Base-by-base conservation (phyloP, 2,797 vertebrate genomes). In the Microchirus variegatus region DNA sequence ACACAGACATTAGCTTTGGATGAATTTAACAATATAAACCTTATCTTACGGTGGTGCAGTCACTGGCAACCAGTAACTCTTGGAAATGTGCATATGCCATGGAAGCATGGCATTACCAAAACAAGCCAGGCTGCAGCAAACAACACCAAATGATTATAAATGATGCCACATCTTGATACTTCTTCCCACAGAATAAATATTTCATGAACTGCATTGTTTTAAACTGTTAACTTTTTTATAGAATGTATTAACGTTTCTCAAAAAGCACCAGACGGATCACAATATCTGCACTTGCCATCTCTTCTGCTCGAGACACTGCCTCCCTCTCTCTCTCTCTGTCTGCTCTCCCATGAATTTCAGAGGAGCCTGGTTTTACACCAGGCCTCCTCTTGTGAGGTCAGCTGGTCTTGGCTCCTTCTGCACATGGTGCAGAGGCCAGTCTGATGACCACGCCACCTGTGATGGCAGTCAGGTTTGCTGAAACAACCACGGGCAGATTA, bases 401-500 rank as follows among this genome's bases (percentile, higher is more conserved):
- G 2, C 50, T 22, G 22, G 14, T 37, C 15, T 36, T 31, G 9
- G 4, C 7, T 1, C 53, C 43, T 38, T 38, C 22, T 17, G 3
- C 9, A 36, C 35, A 36, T 2, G 7, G n/a, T 41, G 15, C 14
- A 42, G 38, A 42, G 53, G 53, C 8, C 11, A 1, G 3, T 7
- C 26, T 26, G 14, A 11, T 53, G 42, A 54, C 49, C 1, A 5
- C 4, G 0, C 22, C 71, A 57, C 43, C 58, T 62, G 54, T 42
- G n/a, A 55, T 35, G 11, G 19, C 4, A 50, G 38, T 42, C 18
- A 12, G 6, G 13, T 38, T 65, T 13, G 16, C 52, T 35, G 40
- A 53, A n/a, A 66, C 57, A 16, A 59, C 17, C 48, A 31, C 18
- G 9, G 44, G 15, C 4, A 0, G 11, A 38, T 18, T 59, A 16